Evolutionary conservation across 2,797 vertebrate species (phyloP).

Genomic region (Platalea minor): DNA sequence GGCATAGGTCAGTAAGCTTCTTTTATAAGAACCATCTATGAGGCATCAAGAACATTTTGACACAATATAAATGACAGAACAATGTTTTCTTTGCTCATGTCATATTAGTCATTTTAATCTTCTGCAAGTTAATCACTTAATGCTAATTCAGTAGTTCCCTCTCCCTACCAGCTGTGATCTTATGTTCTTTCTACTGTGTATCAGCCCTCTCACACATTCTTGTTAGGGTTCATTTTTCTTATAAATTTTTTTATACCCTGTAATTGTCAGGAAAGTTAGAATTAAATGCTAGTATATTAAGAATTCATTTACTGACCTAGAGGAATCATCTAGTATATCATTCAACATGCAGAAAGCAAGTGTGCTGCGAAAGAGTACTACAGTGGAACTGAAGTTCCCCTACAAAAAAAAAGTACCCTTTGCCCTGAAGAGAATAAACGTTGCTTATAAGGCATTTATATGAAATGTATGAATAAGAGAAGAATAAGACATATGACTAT

Average conservation of each 20-base stretch:
- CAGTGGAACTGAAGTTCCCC: neutral
- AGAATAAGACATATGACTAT: neutral
- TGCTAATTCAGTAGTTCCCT: neutral
- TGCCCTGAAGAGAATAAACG: neutral
- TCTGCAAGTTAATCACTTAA: constrained; percentile 13
- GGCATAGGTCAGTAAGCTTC: neutral
- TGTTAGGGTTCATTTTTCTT: neutral
- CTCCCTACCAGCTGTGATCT: neutral
- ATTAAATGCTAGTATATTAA: neutral
- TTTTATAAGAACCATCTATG: neutral
- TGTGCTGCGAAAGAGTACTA: neutral
- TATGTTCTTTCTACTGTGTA: neutral
- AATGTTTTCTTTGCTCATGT: constrained; percentile 20
- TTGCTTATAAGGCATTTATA: neutral
- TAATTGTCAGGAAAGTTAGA: constrained; percentile 10
- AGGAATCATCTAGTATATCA: neutral
- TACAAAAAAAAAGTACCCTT: neutral
- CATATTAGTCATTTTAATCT: constrained; percentile 22
- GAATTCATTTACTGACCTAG: neutral
- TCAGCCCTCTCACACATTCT: neutral
- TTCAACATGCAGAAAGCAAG: neutral
- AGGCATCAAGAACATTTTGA: neutral
- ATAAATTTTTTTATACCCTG: neutral
- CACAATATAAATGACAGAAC: constrained; percentile 3
- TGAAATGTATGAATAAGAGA: neutral